Evolutionary conservation across 2,113 vertebrate species (phyloP).

Genomic region (Himantopus leucocephalus): DNA sequence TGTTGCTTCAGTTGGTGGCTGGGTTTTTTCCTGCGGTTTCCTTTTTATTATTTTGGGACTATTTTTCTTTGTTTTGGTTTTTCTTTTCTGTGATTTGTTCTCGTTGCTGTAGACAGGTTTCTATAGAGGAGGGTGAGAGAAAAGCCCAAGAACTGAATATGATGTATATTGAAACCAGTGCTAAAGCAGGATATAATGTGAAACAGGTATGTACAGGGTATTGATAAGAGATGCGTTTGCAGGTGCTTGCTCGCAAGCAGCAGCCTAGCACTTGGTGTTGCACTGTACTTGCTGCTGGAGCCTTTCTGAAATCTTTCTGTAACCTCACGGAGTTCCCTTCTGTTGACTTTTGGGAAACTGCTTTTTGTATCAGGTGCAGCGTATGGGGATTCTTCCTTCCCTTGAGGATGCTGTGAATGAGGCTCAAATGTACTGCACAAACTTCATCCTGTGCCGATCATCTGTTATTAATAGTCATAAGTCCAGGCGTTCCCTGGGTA

Average conservation of each 20-base stretch:
- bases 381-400: background rate
- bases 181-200: conserved; percentile 81
- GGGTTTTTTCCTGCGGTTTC: background rate
- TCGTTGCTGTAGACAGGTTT: conserved; percentile 80
- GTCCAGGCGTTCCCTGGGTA: background rate
- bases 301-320: background rate
- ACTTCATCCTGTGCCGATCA: background rate
- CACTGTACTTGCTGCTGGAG: background rate
- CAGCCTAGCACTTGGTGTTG: background rate
- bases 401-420: background rate
- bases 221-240: background rate
- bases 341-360: background rate
- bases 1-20: background rate
- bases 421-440: background rate
- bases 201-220: conserved; percentile 70
- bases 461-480: background rate
- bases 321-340: background rate
- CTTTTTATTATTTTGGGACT: conserved; percentile 36
- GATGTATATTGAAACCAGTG: conserved; percentile 84
- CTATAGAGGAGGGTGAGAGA: conserved; percentile 83
- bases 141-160: conserved; percentile 80
- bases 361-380: background rate
- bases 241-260: background rate
- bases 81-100: conserved; percentile 43
- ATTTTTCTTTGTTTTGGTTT: conserved; percentile 50